These are phyloP conservation scores for Grus americana DNA, from an alignment of 2,113 vertebrate species.

Conservation along the genomic window DNA sequence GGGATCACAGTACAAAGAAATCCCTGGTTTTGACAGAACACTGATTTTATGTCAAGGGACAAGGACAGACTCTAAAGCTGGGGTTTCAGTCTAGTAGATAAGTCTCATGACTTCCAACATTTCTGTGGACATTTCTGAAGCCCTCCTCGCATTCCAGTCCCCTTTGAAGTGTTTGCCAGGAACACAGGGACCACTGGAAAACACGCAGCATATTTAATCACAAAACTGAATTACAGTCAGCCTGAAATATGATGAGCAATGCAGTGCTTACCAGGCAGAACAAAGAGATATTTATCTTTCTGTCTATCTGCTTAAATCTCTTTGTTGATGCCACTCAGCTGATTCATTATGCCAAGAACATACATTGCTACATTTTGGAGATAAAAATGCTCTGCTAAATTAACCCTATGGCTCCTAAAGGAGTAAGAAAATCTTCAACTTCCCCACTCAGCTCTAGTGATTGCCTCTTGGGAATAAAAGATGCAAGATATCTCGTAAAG, in stretches of 20 bases:
- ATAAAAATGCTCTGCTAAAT: constrained; percentile 13
- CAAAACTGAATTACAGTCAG: constrained; percentile 39
- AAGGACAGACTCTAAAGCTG: neutral
- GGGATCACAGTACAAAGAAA: neutral
- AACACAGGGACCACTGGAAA: neutral
- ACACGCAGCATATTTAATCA: constrained; percentile 16
- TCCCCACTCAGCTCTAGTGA: neutral
- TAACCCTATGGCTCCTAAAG: neutral
- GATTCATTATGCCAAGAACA: constrained; percentile 59
- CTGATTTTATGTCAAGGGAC: neutral
- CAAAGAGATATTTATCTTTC: constrained; percentile 64
- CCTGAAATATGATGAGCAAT: constrained; percentile 44
- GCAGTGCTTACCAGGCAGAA: neutral
- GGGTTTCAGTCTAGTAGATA: neutral
- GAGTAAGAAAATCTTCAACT: neutral
- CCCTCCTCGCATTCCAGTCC: neutral
- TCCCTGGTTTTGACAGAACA: neutral
- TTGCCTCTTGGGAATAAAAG: neutral
- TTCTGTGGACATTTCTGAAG: neutral
- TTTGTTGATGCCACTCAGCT: constrained; percentile 53
- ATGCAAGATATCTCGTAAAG: neutral
- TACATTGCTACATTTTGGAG: neutral
- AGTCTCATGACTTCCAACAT: neutral
- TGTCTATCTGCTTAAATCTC: constrained; percentile 64
- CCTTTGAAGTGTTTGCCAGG: neutral